Evolutionary conservation across 2,797 vertebrate species (phyloP).

Genomic region (Enteromius thamalakanensis): DNA sequence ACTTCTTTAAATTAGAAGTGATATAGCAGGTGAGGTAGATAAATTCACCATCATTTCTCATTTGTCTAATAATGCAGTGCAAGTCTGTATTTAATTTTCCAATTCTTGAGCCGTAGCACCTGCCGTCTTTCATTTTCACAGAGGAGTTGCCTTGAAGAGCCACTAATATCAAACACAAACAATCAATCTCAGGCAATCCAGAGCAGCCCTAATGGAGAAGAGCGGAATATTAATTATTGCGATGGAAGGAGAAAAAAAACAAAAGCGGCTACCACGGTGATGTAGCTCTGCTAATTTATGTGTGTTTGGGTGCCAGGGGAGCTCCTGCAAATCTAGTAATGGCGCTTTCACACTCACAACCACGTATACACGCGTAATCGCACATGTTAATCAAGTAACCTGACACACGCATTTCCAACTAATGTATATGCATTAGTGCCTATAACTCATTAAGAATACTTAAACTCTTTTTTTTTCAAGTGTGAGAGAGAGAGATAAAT

Average conservation of each 20-base stretch:
- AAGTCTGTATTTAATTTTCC: constrained; percentile 75
- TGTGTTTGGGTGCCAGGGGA: constrained; percentile 56
- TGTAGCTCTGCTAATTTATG: constrained; percentile 78
- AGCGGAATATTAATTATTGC: constrained; percentile 81
- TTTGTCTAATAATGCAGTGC: constrained; percentile 59
- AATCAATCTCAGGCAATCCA: constrained; percentile 80
- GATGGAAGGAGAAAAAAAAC: constrained; percentile 62
- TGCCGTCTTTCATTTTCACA: constrained; percentile 74
- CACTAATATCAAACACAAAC: constrained; percentile 81
- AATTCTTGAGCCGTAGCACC: constrained; percentile 71
- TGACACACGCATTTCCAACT: background rate
- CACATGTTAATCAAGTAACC: constrained; percentile 40
- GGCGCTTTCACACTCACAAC: constrained; percentile 34
- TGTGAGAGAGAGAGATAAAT: background rate
- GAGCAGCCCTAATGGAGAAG: constrained; percentile 78
- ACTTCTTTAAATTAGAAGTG: constrained; percentile 48
- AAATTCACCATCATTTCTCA: constrained; percentile 63
- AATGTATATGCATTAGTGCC: constrained; percentile 27
- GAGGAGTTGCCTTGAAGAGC: constrained; percentile 72
- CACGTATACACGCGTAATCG: constrained; percentile 18
- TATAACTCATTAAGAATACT: constrained; percentile 30
- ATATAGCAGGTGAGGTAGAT: constrained; percentile 69
- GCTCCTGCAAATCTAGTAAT: constrained; percentile 36
- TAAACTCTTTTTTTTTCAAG: background rate
- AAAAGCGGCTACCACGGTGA: constrained; percentile 71